phyloP scores from a whole-genome alignment of 2,113 vertebrate genomes.

The Tenrec ecaudatus region DNA sequence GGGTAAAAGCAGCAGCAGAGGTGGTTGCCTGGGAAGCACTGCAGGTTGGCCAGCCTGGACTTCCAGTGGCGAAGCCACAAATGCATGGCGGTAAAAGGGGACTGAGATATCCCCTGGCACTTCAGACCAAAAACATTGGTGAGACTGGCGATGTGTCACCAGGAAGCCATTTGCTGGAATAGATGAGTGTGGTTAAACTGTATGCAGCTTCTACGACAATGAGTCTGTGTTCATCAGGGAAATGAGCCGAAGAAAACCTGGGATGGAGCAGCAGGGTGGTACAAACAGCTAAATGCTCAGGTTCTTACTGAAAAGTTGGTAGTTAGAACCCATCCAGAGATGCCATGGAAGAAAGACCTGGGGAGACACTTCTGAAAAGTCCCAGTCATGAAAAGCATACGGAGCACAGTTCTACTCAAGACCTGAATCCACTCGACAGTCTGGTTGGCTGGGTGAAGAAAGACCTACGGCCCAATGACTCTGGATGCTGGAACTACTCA shows the following conservation, averaged over 20 bases:
- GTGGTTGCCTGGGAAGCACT: background rate
- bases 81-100: background rate
- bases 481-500: background rate
- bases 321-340: no score
- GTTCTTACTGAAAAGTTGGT: background rate
- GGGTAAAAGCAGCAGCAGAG: conserved; percentile 42
- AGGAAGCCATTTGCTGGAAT: background rate
- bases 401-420: background rate
- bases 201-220: background rate
- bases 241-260: background rate
- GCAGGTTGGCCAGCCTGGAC: background rate
- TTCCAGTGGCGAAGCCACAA: background rate
- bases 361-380: background rate
- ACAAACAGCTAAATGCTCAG: background rate
- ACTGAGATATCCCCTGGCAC: background rate
- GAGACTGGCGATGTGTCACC: background rate
- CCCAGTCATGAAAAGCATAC: background rate
- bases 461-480: background rate
- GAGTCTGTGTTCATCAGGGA: background rate
- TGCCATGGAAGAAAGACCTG: background rate
- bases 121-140: background rate
- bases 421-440: background rate
- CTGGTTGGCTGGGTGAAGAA: background rate
- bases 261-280: background rate
- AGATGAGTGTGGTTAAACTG: background rate